phyloP scores from a whole-genome alignment of 1,140 invertebrate genomes.

The Elymnias hypermnestra region DNA sequence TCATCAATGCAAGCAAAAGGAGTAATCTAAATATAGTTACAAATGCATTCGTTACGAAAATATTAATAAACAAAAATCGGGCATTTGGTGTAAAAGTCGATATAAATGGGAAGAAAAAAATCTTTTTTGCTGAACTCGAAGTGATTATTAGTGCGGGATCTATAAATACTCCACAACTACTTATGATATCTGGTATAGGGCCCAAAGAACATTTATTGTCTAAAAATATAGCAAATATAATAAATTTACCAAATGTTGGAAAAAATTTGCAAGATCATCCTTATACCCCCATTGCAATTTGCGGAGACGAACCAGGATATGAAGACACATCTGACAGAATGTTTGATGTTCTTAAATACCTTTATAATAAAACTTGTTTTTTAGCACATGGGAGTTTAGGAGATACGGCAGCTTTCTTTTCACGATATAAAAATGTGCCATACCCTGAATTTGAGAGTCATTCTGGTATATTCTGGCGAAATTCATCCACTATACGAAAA shows the following conservation, averaged over 20 bases:
- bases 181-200: constrained; percentile 68
- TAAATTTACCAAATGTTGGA: constrained; percentile 81
- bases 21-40: no score
- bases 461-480: constrained; percentile 30
- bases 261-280: constrained; percentile 81
- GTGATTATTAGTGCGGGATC: constrained; percentile 72
- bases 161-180: no score
- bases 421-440: constrained; percentile 18
- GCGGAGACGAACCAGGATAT: constrained; percentile 28
- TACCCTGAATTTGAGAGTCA: constrained; percentile 57
- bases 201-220: constrained; percentile 46
- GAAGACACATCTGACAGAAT: constrained; percentile 14
- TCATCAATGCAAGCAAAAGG: no score
- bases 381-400: constrained; percentile 31
- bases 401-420: constrained; percentile 49
- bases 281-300: constrained; percentile 37
- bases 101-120: no score
- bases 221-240: constrained; percentile 67
- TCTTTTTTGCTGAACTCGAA: constrained; percentile 62
- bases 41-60: no score
- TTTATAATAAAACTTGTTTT: constrained; percentile 42
- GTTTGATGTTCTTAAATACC: constrained; percentile 40
- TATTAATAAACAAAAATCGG: no score
- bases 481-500: constrained; percentile 16
- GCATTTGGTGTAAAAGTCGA: no score